Conservation (phyloP, 1,140 invertebrate species). For the Anoplophora glabripennis region DNA sequence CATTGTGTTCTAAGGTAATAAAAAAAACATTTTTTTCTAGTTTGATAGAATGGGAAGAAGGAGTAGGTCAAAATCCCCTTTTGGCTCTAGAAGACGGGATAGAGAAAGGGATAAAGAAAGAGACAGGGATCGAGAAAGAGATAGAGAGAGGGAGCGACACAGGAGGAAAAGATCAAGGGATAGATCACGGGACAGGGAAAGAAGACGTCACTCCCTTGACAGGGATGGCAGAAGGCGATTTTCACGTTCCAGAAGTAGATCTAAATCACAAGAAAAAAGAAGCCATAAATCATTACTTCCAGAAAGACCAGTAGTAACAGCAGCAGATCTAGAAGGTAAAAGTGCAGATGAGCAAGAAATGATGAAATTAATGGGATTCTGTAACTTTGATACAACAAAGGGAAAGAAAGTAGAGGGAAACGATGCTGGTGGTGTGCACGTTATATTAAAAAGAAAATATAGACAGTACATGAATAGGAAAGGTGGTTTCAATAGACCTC, state of each 20-base stretch:
- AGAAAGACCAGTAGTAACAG: constrained; percentile 62
- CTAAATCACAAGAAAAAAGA: constrained; percentile 48
- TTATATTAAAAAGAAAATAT: constrained; percentile 95
- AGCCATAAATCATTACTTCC: constrained; percentile 44
- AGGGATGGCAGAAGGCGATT: constrained; percentile 51
- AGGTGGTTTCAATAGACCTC: constrained; percentile 96
- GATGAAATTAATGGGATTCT: constrained; percentile 96
- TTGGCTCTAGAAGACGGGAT: constrained; percentile 37
- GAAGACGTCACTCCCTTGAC: constrained; percentile 47
- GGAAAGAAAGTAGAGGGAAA: constrained; percentile 93
- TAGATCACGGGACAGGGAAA: constrained; percentile 52
- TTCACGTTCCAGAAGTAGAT: constrained; percentile 55
- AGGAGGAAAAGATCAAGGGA: constrained; percentile 57
- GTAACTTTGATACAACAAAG: constrained; percentile 92
- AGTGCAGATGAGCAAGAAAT: constrained; percentile 92
- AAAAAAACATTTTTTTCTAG: constrained; percentile 23
- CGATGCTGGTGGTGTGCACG: constrained; percentile 87
- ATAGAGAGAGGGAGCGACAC: constrained; percentile 54
- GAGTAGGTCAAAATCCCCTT: constrained; percentile 47
- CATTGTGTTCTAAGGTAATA: neutral
- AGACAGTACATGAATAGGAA: constrained; percentile 99
- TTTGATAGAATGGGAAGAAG: constrained; percentile 40
- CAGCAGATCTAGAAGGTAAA: constrained; percentile 76
- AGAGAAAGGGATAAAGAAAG: constrained; percentile 49
- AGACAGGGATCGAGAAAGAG: constrained; percentile 51